A percentile compares a stretch with the other conserved stretches of the same genome.
phyloP scores from a whole-genome alignment of 2,888 invertebrate species.

The Sialis lutaria region DNA sequence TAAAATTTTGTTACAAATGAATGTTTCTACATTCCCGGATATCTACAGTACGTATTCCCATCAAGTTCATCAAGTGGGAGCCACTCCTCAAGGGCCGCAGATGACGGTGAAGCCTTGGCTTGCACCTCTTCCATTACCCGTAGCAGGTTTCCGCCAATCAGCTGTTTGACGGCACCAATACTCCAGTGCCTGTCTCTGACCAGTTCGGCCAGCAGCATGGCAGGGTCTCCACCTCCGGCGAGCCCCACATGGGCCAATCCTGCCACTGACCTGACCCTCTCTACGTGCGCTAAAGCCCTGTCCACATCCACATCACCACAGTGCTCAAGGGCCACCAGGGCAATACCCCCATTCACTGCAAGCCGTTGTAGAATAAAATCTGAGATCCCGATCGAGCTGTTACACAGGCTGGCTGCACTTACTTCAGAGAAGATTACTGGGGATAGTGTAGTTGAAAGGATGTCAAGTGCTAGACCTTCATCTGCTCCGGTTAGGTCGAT shows the following conservation, averaged over 20 bases:
- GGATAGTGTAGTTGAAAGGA: conserved; percentile 37
- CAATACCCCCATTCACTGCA: conserved; percentile 36
- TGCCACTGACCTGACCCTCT: conserved; percentile 42
- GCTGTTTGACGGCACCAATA: conserved; percentile 36
- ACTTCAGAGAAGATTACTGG: conserved; percentile 50
- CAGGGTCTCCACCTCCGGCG: conserved; percentile 34
- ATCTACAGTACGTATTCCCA: conserved; percentile 34
- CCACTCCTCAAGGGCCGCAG: conserved; percentile 32
- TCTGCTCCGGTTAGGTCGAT: conserved; percentile 32
- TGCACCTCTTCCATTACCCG: conserved; percentile 35
- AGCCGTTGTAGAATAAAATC: conserved; percentile 30
- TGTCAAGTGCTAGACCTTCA: conserved; percentile 41
- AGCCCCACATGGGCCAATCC: conserved; percentile 49
- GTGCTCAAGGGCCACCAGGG: conserved; percentile 42
- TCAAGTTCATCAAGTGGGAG: conserved; percentile 32
- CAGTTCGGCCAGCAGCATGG: conserved; percentile 40
- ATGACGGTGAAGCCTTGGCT: conserved; percentile 18
- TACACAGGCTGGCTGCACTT: conserved; percentile 41
- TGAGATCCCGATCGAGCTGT: conserved; percentile 37
- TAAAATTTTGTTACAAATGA: no score
- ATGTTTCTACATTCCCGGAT: conserved; percentile 24
- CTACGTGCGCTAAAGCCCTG: conserved; percentile 37
- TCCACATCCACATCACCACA: conserved; percentile 24
- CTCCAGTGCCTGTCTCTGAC: conserved; percentile 39
- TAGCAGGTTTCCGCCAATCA: conserved; percentile 38